Base-by-base conservation (phyloP, 2,113 vertebrate genomes). In the Puffinus mauretanicus region DNA sequence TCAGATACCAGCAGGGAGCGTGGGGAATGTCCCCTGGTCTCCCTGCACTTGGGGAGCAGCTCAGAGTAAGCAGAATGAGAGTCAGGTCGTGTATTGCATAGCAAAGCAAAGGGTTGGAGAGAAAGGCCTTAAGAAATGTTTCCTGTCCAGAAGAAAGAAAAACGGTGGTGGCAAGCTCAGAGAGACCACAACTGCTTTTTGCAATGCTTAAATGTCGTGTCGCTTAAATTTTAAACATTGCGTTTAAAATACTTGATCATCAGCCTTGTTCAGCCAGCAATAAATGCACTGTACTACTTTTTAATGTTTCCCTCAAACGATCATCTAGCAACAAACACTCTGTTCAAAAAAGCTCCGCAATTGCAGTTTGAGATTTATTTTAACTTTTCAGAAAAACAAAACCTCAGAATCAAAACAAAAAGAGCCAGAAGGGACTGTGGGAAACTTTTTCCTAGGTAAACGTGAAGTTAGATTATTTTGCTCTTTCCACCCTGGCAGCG, bases 381-480 rank as follows among this genome's bases (percentile, higher is more conserved):
- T 90, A 94, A 88, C 88, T 95, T 82, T 77, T 71, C 66, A 75
- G 87, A 84, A 88, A 94, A 96, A 92, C 72, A 95, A 96, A 83
- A 80, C 57, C 80, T 86, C 82, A 8, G 54, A 93, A 86, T 73
- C 58, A 73, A 94, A 95, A 79, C 87, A 91, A 80, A 95, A 85
- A 42, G 77, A 93, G 40, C 16, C 90, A 88, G 65, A 86, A 87
- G 52, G 62, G 84, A 79, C 88, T 96, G 95, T 95, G 95, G 83
- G 93, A 94, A 96, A 79, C 70, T 65, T 91, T 64, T 89, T 71
- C 93, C 70, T 93, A 34, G 67, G 57, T 66, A 90, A 90, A 92
- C 0, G 72, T 44, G 80, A 79, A 55, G 61, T 76, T 44, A 62
- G 84, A 64, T 90, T 72, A 22, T 75, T 60, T 67, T 78, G 60